Base-by-base conservation (phyloP, 2,113 vertebrate species). In the Acinonyx jubatus region DNA sequence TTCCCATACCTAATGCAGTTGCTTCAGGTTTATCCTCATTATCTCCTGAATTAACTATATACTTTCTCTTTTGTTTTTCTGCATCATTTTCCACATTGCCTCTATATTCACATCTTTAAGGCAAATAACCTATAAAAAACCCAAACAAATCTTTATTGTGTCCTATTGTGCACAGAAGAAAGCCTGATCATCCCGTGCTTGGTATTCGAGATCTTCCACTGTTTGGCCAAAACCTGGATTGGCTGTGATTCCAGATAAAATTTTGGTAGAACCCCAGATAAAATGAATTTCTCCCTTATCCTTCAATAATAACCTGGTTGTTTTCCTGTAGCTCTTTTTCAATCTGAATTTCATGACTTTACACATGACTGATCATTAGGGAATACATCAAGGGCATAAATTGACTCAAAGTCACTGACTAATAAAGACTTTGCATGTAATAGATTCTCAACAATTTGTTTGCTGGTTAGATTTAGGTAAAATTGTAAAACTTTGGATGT, bases 391-490 rank as follows among this genome's bases (percentile, higher is more conserved):
- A 38, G 36, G 50, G 7, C 33, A 89, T 45, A 73, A 66, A 76
- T 48, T 41, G 41, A 92, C 92, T 78, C 23, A 57, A 71, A 89
- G 25, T 88, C 23, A 55, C 57, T 93, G 38, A 55, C 57, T 86
- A 78, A 83, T 33, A 86, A 3, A 91, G 50, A 36, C 1, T 82
- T 73, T 86, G 8, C 27, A 10, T 71, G 15, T 80, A 84, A 78
- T 93, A 92, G n/a, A 71, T 38, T 55, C 4, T 55, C 50, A 85
- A 71, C 78, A 74, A 83, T 86, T 93, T 94, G 50, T 55, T 91
- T 76, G 2, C 14, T 86, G 33, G 10, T 57, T 86, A 89, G 27
- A 95, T 80, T 84, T 97, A 94, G 84, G 82, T 36, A 82, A 92
- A 95, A 94, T 80, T 74, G 55, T 65, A 87, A 68, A 95, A 63